phyloP scores from a whole-genome alignment of 2,888 invertebrate species.

The Zhengitettix transpicula region DNA sequence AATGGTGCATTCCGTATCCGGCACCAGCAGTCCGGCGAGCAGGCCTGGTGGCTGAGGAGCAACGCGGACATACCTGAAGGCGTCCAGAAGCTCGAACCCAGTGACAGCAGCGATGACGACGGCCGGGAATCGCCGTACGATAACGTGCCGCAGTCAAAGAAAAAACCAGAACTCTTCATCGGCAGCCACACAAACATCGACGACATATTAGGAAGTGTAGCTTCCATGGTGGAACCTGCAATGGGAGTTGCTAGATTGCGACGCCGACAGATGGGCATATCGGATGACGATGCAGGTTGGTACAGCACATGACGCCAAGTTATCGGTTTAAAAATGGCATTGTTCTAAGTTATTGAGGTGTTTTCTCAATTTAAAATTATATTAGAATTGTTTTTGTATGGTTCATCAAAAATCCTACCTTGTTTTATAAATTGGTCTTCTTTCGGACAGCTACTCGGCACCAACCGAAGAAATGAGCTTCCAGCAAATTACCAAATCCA shows the following conservation, averaged over 20 bases:
- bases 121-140: conserved; percentile 52
- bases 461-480: no score
- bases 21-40: conserved; percentile 16
- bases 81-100: conserved; percentile 9
- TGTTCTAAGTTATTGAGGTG: no score
- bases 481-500: no score
- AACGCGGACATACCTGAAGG: conserved; percentile 16
- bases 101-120: conserved; percentile 3
- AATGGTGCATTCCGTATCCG: neutral
- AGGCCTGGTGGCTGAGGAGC: conserved; percentile 19
- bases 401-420: no score
- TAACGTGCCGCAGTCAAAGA: conserved; percentile 33
- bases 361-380: no score
- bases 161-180: conserved; percentile 46
- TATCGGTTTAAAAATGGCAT: no score
- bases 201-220: conserved; percentile 55
- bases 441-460: no score
- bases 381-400: no score
- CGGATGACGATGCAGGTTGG: neutral
- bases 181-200: conserved; percentile 77
- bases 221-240: conserved; percentile 15
- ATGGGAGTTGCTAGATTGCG: conserved; percentile 5
- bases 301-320: no score
- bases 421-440: no score
- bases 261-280: neutral